Conservation (phyloP, 2,888 invertebrate species). For the Molanna angustata region DNA sequence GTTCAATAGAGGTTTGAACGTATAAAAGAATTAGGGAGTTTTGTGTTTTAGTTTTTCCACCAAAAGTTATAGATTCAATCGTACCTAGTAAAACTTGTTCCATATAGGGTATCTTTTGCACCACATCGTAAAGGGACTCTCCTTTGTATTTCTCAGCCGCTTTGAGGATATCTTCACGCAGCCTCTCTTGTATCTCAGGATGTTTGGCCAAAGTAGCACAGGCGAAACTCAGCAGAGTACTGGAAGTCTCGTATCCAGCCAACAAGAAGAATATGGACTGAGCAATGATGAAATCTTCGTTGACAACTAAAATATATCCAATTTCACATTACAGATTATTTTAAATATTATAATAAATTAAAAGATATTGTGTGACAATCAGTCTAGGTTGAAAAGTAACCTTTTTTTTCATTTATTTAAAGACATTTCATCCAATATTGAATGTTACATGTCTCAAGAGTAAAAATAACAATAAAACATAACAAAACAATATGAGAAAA, state of each 20-base stretch:
- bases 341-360: too few relatives aligned
- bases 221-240: slow-evolving; percentile 55
- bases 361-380: too few relatives aligned
- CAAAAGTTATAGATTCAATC: not conserved
- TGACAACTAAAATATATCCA: slow-evolving; percentile 50
- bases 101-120: slow-evolving; percentile 36
- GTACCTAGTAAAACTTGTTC: slow-evolving; percentile 36
- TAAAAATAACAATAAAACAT: too few relatives aligned
- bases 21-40: not conserved
- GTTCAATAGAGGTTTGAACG: slow-evolving; percentile 35
- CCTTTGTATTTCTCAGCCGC: slow-evolving; percentile 42
- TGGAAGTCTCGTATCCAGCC: slow-evolving; percentile 61
- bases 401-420: too few relatives aligned
- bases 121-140: slow-evolving; percentile 34
- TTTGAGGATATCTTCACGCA: too few relatives aligned
- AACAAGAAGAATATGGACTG: slow-evolving; percentile 58
- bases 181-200: slow-evolving; percentile 47
- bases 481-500: too few relatives aligned
- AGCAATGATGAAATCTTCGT: slow-evolving; percentile 54
- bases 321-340: too few relatives aligned
- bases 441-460: too few relatives aligned
- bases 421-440: too few relatives aligned
- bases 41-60: not conserved
- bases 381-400: too few relatives aligned
- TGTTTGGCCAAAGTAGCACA: slow-evolving; percentile 53